Evolutionary conservation across 2,888 invertebrate species (phyloP), one percentile per base, ranked within the genome.

Genomic region (Belgica antarctica): DNA sequence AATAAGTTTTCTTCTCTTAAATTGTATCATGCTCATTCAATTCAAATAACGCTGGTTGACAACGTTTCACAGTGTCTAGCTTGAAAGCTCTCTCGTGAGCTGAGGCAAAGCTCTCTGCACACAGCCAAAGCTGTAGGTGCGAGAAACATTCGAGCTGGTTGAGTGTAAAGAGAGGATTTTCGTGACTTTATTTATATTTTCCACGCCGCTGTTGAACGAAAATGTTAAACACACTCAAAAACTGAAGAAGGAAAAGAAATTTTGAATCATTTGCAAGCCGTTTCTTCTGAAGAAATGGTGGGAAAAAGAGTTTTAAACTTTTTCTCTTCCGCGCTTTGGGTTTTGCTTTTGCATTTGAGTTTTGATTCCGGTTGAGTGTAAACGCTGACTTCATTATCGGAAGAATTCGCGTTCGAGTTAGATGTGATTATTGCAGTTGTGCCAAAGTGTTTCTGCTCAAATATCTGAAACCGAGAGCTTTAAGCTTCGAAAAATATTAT

Each of bases 341-440:
- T 57, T 10, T 22, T 68, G 68, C 68, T 68, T n/a, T 68, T 68
- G 68, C 68, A 68, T 68, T 68, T 68, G 22, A 27, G 27, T 68
- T 68, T 68, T 68, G 68, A 68, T 68, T 68, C 68, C 68, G 68
- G 68, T 57, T 68, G 57, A 57, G 57, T 68, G 68, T 68, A 57
- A 68, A 68, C 68, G 68, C 47, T 25, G 62, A 17, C 24, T 68
- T 68, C 57, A 68, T 25, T 68, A 57, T 68, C 59, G 68, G 34
- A 47, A 65, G 59, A 68, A 57, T 68, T 68, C 47, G 68, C 57
- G 68, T 57, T 57, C 31, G 68, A 68, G 57, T 68, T 68, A 59
- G 68, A 68, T 68, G 68, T 68, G 52, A 59, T 17, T 52, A 24
- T 68, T 57, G 66, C 68, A 57, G 68, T 57, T 57, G 68, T 68